Conservation (phyloP, 2,797 vertebrate genomes). For the Pelochelys cantorii region DNA sequence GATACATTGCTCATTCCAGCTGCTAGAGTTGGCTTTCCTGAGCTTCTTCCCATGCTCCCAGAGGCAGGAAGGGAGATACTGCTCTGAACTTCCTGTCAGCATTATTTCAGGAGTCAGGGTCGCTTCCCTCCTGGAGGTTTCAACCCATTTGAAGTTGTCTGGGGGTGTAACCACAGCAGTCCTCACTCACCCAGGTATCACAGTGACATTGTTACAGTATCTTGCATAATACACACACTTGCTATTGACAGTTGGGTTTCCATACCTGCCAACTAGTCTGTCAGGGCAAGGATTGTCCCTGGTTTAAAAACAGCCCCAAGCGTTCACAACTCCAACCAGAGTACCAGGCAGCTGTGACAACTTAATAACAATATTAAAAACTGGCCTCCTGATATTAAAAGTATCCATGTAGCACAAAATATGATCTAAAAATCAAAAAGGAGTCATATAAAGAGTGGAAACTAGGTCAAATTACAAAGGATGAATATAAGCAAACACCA, state of each 20-base stretch:
- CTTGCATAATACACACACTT: not conserved
- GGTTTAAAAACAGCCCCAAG: not conserved
- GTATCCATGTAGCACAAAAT: not conserved
- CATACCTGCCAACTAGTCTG: not conserved
- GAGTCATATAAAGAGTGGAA: no score
- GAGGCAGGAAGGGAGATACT: not conserved
- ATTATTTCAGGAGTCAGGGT: not conserved
- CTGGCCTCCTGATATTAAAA: not conserved
- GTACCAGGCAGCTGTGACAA: not conserved
- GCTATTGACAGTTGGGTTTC: not conserved
- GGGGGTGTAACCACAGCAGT: not conserved
- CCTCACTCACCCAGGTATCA: not conserved
- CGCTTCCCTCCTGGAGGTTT: not conserved
- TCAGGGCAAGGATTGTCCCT: not conserved
- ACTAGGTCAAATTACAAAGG: no score
- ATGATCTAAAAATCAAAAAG: no score
- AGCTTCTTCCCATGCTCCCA: not conserved
- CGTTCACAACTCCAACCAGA: not conserved
- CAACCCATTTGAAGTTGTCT: not conserved
- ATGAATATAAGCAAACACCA: no score
- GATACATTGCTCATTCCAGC: not conserved
- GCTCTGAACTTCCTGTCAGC: not conserved
- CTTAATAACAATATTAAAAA: not conserved
- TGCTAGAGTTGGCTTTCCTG: fast-evolving
- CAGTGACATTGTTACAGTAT: not conserved